phyloP scores from a whole-genome alignment of 1,140 invertebrate genomes.

The Drosophila sp. region DNA sequence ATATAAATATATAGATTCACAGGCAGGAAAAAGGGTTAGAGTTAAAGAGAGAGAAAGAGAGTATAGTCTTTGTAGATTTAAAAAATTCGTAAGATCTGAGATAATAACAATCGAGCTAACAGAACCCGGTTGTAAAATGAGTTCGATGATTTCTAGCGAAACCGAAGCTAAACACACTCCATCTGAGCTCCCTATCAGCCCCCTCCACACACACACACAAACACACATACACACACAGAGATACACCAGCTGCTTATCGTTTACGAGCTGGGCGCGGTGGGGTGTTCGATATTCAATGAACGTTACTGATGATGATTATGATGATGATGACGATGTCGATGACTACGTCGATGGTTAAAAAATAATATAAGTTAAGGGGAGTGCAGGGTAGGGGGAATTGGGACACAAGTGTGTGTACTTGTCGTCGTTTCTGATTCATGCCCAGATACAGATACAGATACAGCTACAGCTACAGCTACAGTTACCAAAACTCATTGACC shows the following conservation, averaged over 20 bases:
- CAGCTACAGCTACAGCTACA: constrained; percentile 4
- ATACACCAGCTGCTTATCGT: constrained; percentile 65
- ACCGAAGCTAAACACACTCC: constrained; percentile 32
- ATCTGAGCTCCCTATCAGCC: constrained; percentile 54
- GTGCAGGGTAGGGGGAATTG: not conserved
- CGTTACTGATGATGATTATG: constrained; percentile 52
- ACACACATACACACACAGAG: constrained; percentile 9
- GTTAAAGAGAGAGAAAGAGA: not conserved
- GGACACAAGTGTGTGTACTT: constrained; percentile 27
- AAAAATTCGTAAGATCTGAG: constrained; percentile 65
- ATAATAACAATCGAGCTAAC: constrained; percentile 72
- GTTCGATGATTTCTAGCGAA: constrained; percentile 67
- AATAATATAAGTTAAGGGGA: too few relatives aligned
- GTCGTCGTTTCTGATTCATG: constrained; percentile 56
- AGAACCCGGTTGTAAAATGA: constrained; percentile 65
- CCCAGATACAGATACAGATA: constrained; percentile 33
- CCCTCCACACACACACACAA: constrained; percentile 11
- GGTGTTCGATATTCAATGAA: constrained; percentile 70
- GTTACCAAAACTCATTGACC: constrained; percentile 57
- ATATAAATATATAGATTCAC: not conserved
- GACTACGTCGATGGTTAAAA: constrained; percentile 34
- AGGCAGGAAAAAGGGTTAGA: not conserved
- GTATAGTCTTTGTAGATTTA: constrained; percentile 48
- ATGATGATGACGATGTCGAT: constrained; percentile 30
- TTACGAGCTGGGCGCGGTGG: constrained; percentile 53